These are phyloP conservation scores for Ormyrus thymus DNA, from an alignment of 2,888 invertebrate species.

Conservation along the genomic window DNA sequence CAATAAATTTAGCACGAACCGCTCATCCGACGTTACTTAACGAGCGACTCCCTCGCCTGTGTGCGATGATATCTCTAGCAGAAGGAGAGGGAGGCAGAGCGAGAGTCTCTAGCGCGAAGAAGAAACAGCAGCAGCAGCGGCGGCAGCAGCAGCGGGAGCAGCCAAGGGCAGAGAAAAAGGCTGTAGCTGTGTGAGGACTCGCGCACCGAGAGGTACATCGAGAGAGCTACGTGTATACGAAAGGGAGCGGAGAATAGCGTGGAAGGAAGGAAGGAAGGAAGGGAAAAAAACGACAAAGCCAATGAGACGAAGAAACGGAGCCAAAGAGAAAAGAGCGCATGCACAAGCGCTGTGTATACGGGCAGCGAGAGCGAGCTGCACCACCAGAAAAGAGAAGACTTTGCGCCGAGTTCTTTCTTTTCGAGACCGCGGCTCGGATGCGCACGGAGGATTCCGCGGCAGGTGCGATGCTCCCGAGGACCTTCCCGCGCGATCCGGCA, in stretches of 20 bases:
- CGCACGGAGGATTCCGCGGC: not conserved
- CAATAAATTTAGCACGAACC: conserved; percentile 42
- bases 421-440: not conserved
- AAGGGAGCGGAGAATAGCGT: conserved; percentile 49
- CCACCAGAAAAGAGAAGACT: conserved; percentile 4
- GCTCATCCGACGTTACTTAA: conserved; percentile 42
- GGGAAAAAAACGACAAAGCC: conserved; percentile 31
- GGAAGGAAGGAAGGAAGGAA: conserved; percentile 45
- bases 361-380: not conserved
- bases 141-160: not conserved
- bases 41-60: conserved; percentile 18
- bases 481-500: no score
- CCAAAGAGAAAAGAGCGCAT: not conserved
- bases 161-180: conserved; percentile 2
- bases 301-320: conserved; percentile 26
- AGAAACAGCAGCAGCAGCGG: not conserved
- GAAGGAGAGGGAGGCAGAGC: not conserved
- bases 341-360: not conserved
- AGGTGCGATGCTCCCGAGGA: no score
- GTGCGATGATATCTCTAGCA: conserved; percentile 22
- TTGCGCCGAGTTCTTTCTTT: not conserved
- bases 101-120: not conserved
- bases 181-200: not conserved
- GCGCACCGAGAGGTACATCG: not conserved
- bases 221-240: conserved; percentile 17